These are phyloP conservation scores for Hippocampus comes DNA, from an alignment of 2,113 vertebrate species.

Conservation along the genomic window DNA sequence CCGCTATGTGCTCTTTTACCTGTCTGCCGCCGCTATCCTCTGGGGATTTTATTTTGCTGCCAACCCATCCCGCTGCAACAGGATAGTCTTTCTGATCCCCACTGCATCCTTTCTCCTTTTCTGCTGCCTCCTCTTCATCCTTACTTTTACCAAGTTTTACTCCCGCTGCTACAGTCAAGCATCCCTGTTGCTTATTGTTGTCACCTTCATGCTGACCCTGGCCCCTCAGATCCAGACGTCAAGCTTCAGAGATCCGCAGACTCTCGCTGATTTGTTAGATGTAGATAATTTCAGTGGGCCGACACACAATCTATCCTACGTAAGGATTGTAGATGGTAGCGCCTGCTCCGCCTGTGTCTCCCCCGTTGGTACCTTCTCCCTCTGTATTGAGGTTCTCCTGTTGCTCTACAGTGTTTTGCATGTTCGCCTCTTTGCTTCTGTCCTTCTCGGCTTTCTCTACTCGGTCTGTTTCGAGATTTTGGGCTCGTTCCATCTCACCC, in stretches of 20 bases:
- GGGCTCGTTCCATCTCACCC: constrained; percentile 79
- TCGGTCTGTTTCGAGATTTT: constrained; percentile 90
- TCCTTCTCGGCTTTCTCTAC: constrained; percentile 85
- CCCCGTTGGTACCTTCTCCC: constrained; percentile 92
- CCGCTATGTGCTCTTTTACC: constrained; percentile 88
- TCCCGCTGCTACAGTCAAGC: constrained; percentile 79
- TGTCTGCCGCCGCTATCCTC: constrained; percentile 77
- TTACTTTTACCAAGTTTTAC: constrained; percentile 87
- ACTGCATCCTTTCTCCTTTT: constrained; percentile 80
- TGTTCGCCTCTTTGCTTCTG: constrained; percentile 88
- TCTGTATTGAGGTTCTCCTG: constrained; percentile 91
- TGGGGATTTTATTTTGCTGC: constrained; percentile 85
- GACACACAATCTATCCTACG: constrained; percentile 50
- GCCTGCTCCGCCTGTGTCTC: constrained; percentile 76
- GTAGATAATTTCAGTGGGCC: constrained; percentile 50
- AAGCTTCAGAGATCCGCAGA: constrained; percentile 46
- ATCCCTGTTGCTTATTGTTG: constrained; percentile 79
- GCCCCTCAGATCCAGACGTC: constrained; percentile 80
- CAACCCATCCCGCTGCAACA: constrained; percentile 73
- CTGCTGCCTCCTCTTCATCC: constrained; percentile 80
- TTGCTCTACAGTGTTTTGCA: constrained; percentile 94
- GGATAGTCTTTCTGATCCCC: constrained; percentile 74
- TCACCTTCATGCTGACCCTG: constrained; percentile 82
- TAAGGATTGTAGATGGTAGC: constrained; percentile 15
- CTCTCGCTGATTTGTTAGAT: constrained; percentile 29